A percentile compares a stretch with the other conserved stretches of the same genome.
phyloP scores from a whole-genome alignment of 2,888 invertebrate genomes.

The Lumbricus terrestris region DNA sequence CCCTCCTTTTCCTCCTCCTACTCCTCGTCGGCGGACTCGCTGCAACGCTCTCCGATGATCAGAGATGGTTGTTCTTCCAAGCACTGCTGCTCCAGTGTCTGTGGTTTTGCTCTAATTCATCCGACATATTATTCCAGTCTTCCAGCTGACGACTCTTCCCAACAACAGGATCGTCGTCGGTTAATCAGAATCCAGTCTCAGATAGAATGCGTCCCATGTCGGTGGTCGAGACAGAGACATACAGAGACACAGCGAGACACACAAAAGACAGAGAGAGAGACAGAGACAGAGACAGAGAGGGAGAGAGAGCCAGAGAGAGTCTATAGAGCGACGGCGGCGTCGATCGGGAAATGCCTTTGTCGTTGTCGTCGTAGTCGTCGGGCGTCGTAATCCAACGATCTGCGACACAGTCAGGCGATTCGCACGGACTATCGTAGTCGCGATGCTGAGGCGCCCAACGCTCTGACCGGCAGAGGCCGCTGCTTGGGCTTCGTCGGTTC shows the following conservation, averaged over 20 bases:
- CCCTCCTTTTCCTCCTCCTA: too few species aligned
- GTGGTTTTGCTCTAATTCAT: background rate
- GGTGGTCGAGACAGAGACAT: background rate
- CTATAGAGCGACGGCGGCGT: background rate
- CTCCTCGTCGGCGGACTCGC: too few species aligned
- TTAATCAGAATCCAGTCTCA: background rate
- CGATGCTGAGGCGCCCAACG: background rate
- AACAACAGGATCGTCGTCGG: background rate
- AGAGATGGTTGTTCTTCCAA: background rate
- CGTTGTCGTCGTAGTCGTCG: background rate
- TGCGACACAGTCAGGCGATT: background rate
- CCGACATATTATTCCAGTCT: background rate
- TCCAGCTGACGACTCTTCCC: background rate
- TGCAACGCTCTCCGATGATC: background rate
- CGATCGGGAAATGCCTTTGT: background rate
- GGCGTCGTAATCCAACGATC: background rate
- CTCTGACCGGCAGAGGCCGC: too few species aligned
- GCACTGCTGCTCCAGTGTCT: background rate
- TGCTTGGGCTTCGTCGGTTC: background rate
- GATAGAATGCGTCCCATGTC: background rate
- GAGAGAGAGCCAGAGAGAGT: background rate
- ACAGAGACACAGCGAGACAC: background rate
- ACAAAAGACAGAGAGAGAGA: background rate
- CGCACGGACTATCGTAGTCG: background rate
- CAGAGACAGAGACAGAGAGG: background rate